Percentiles rank a stretch among this genome's conserved stretches.
phyloP scores from a whole-genome alignment of 2,797 vertebrate species.

The Xenops minutus region DNA sequence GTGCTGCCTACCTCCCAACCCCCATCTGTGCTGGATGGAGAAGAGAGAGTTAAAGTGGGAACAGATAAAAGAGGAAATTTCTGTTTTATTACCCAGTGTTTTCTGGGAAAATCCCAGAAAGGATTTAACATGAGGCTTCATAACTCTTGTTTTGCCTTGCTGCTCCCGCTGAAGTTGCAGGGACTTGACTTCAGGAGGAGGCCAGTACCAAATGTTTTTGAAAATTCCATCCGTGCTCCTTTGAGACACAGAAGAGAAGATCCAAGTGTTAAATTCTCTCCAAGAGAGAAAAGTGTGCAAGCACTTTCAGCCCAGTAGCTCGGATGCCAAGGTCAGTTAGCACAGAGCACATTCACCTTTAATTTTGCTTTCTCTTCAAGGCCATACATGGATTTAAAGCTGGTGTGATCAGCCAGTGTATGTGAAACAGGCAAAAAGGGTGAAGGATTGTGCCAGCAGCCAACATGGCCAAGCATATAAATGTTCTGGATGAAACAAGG shows the following conservation, averaged over 20 bases:
- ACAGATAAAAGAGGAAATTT: slow-evolving; percentile 13
- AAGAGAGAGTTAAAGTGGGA: not conserved
- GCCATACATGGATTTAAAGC: not conserved
- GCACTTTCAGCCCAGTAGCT: not conserved
- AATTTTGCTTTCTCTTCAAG: not conserved
- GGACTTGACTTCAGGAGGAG: not conserved
- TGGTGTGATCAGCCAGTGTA: not conserved
- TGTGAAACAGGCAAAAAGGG: not conserved
- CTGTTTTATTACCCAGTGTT: not conserved
- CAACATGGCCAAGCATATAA: not conserved
- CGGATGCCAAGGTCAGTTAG: not conserved
- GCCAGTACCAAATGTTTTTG: not conserved
- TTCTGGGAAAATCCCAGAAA: slow-evolving; percentile 22
- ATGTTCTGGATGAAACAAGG: not conserved
- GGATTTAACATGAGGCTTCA: not conserved
- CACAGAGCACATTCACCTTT: not conserved
- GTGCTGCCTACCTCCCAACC: not conserved
- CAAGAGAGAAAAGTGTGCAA: not conserved
- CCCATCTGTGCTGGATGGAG: not conserved
- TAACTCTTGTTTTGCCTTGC: not conserved
- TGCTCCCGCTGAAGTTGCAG: not conserved
- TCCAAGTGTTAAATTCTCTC: not conserved
- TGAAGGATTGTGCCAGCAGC: not conserved
- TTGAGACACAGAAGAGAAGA: not conserved
- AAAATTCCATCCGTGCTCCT: not conserved